Evolutionary conservation across 2,797 vertebrate genomes (phyloP).

Genomic region (Rhinogobio ventralis): DNA sequence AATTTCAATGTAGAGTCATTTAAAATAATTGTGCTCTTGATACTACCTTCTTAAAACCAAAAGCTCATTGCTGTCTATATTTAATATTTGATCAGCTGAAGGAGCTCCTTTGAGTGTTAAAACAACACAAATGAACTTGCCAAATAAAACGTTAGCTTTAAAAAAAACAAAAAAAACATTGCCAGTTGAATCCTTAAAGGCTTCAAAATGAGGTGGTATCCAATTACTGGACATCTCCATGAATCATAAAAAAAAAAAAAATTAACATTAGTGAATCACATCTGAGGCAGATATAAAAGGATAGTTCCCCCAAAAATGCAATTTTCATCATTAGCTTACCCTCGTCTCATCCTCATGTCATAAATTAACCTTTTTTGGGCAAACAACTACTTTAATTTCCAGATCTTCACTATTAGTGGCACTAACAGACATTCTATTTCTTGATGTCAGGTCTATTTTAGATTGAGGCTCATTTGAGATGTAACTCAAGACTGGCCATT

Average conservation of each 20-base stretch:
- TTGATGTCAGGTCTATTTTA: background rate
- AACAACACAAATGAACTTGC: background rate
- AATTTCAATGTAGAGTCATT: background rate
- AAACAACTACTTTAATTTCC: background rate
- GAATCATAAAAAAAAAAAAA: background rate
- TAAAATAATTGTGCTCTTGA: constrained; percentile 23
- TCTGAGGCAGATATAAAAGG: background rate
- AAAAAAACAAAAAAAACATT: background rate
- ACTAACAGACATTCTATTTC: background rate
- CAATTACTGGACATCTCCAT: background rate
- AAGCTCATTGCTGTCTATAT: background rate
- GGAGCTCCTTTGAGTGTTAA: background rate
- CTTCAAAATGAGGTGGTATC: background rate
- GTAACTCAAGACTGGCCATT: constrained; percentile 24
- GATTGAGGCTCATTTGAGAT: constrained; percentile 24
- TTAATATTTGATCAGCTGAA: background rate
- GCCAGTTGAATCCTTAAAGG: background rate
- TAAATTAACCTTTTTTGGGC: background rate
- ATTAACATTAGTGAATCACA: background rate
- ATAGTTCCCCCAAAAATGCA: background rate
- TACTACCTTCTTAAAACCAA: constrained; percentile 3
- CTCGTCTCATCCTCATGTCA: background rate
- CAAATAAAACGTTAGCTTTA: background rate
- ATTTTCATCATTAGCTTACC: background rate
- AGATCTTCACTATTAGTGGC: background rate